These are phyloP conservation scores for Festucalex cinctus DNA, from an alignment of 2,113 vertebrate genomes.

Conservation along the genomic window DNA sequence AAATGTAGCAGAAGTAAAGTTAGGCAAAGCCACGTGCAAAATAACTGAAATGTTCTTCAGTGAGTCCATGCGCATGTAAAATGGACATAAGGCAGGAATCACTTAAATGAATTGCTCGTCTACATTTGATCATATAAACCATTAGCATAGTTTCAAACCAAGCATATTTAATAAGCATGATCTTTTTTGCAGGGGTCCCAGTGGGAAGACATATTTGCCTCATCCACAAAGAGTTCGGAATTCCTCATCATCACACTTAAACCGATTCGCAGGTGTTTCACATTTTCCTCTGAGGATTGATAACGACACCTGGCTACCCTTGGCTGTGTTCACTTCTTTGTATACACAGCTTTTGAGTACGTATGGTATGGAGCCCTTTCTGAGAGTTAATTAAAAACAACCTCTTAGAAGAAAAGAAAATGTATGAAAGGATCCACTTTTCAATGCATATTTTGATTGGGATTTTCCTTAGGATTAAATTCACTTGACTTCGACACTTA, in stretches of 20 bases:
- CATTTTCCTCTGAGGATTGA: constrained; percentile 34
- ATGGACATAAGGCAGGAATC: no score
- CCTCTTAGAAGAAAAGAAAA: not conserved
- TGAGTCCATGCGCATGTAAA: no score
- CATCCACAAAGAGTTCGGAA: constrained; percentile 19
- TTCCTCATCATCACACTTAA: constrained; percentile 11
- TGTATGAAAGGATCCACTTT: not conserved
- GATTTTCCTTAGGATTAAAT: not conserved
- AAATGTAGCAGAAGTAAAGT: not conserved
- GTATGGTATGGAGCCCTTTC: constrained; percentile 11
- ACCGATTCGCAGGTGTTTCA: constrained; percentile 36
- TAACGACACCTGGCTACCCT: constrained; percentile 36
- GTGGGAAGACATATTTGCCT: constrained; percentile 35
- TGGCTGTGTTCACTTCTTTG: constrained; percentile 11
- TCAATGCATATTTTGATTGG: not conserved
- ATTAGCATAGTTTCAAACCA: no score
- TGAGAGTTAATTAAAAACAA: constrained; percentile 11
- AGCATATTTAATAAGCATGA: constrained; percentile 44
- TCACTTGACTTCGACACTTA: not conserved
- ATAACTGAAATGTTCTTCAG: not conserved
- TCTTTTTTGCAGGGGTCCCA: constrained; percentile 47
- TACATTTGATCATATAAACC: constrained; percentile 34
- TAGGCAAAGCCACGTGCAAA: not conserved
- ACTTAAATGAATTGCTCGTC: not conserved
- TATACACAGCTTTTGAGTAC: constrained; percentile 6